Base-by-base conservation (phyloP, 2,797 vertebrate species). In the Phataginus tricuspis region DNA sequence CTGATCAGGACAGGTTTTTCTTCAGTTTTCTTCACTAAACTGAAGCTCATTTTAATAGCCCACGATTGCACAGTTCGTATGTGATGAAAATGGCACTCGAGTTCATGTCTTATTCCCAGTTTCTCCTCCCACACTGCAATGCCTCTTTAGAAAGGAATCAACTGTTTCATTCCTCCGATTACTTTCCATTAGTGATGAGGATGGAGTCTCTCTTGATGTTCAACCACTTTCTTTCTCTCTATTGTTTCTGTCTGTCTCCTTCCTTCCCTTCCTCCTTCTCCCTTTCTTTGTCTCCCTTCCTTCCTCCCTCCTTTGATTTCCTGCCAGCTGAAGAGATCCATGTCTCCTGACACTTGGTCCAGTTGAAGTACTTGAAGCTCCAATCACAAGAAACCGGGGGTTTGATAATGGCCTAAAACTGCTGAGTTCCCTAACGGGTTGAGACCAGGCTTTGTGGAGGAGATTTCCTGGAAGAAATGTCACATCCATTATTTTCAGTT, bases 401-500 rank as follows among this genome's bases (percentile, higher is more conserved):
- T 79, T 72, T 80, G 93, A 90, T 80, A n/a, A 75, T 29, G 51
- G 15, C 71, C 82, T 69, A 11, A 95, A 96, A 75, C 72, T 86
- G 45, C 87, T 51, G 34, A 72, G 85, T 74, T 74, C 31, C 42
- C 63, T n/a, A 75, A 94, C 19, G 25, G 27, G 57, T 83, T 59
- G 42, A 72, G 63, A 82, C 49, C 49, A 80, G 64, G 51, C 21
- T 29, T 82, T 39, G 49, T n/a, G 25, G 39, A 93, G 68, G 39
- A 86, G 93, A 92, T 96, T 96, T 97, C 82, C 91, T 95, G 94
- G 88, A 97, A 96, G 78, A 95, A 95, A 97, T 68, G 64, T 82
- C 96, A 95, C 82, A 83, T 80, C 51, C 94, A 83, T 97, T 95
- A 96, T 90, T 91, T 92, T 95, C 88, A 66, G 59, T 90, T 90